Evolutionary conservation across 2,113 vertebrate genomes (phyloP), one percentile per base, ranked within the genome.

Genomic region (Halichoeres trimaculatus): DNA sequence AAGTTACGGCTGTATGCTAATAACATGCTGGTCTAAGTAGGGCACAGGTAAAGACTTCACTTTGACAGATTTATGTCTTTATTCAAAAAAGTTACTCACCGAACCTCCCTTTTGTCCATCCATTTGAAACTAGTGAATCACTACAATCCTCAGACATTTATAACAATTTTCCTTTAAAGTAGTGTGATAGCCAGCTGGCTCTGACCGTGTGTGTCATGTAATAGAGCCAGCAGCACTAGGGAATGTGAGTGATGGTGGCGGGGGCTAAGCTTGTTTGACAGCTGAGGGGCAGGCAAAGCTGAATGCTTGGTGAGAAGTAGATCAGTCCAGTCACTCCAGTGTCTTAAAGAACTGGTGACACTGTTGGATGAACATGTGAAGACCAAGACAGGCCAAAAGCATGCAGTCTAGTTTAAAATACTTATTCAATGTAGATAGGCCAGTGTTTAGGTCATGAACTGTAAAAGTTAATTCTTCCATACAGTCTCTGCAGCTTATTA

Each of bases 61-160:
- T 35, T 30, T 35, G 20, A 5, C 11, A 64, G 10, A 14, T 38
- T 9, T 23, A 2, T 16, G 35, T 75, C 58, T 67, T 14, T 14
- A 41, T 41, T 14, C 40, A 16, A 41, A 41, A 26, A 65, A 52
- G 23, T 36, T 47, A 86, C 87, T 93, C 78, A 92, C 87, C 78
- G 59, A 22, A 22, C 54, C 30, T 8, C 5, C 53, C 23, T 84
- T 74, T 63, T 61, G 64, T 56, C 56, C 1, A 30, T 85, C 84
- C 91, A 92, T 91, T 17, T 73, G 10, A 58, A 61, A 72, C 22
- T 19, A 66, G 8, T 69, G 2, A 58, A 30, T 48, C 8, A 10
- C 8, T 5, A 40, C 1, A 2, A 35, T 38, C 19, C 7, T 61
- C 11, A 40, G 68, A 24, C 17, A 58, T 57, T 24, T 30, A 0